These are phyloP conservation scores for Gadopsis marmoratus DNA, from an alignment of 2,797 vertebrate genomes.

Conservation along the genomic window DNA sequence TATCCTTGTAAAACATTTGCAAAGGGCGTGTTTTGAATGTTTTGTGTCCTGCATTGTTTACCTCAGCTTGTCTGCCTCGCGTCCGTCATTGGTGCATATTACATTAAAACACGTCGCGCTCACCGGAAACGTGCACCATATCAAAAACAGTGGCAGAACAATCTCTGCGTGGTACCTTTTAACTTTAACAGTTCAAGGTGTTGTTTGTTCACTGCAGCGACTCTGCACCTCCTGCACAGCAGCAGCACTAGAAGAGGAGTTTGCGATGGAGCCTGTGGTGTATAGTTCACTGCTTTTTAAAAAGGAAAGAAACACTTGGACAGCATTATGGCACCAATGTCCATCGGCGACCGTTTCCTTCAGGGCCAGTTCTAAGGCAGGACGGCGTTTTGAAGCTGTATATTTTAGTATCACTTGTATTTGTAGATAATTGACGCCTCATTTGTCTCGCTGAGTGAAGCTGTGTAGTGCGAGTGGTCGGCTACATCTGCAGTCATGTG, in stretches of 20 bases:
- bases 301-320: not conserved
- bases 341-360: too few relatives aligned
- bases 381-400: not conserved
- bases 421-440: slow-evolving; percentile 14
- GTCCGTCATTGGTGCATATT: not conserved
- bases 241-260: not conserved
- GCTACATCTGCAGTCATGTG: slow-evolving; percentile 33
- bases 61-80: not conserved
- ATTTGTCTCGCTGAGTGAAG: slow-evolving; percentile 10
- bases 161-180: not conserved
- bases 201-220: not conserved
- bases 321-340: too few relatives aligned
- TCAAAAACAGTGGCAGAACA: not conserved
- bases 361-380: not conserved
- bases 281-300: not conserved
- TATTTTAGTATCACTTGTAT: slow-evolving; percentile 10
- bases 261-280: not conserved
- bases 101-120: not conserved
- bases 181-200: not conserved
- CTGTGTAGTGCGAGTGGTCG: not conserved
- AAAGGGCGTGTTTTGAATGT: not conserved
- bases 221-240: not conserved
- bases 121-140: not conserved
- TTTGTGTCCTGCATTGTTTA: not conserved
- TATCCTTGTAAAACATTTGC: not conserved